These are phyloP conservation scores for Parnassius apollo DNA, from an alignment of 2,888 invertebrate genomes.

Conservation along the genomic window DNA sequence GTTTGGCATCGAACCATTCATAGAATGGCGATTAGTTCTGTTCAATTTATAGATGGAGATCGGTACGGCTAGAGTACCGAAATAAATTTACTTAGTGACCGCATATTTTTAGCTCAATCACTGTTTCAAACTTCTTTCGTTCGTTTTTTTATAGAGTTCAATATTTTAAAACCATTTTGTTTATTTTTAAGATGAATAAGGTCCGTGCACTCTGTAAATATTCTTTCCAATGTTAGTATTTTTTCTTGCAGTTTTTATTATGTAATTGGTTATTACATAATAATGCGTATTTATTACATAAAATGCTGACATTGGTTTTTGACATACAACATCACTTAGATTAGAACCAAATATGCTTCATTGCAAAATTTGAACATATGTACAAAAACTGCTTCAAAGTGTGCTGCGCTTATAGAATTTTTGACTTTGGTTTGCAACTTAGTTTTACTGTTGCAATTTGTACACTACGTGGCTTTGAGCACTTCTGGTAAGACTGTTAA, in stretches of 20 bases:
- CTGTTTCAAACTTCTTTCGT: constrained; percentile 21
- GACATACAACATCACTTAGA: constrained; percentile 13
- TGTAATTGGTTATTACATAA: not conserved
- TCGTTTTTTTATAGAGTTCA: constrained; percentile 29
- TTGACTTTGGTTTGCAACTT: constrained; percentile 11
- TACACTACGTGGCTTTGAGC: constrained; percentile 8
- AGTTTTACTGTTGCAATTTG: constrained; percentile 17
- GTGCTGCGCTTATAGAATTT: constrained; percentile 24
- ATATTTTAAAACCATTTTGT: constrained; percentile 18
- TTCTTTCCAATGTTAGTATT: constrained; percentile 8
- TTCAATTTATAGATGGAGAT: constrained; percentile 14
- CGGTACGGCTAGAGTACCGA: constrained; percentile 16
- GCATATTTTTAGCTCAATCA: constrained; percentile 11
- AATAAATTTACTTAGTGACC: constrained; percentile 19
- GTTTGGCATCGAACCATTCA: constrained; percentile 41
- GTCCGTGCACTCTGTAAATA: constrained; percentile 20
- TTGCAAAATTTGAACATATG: constrained; percentile 21
- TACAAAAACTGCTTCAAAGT: constrained; percentile 25
- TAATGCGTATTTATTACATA: not conserved
- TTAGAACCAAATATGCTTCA: constrained; percentile 21
- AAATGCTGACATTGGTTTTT: constrained; percentile 10
- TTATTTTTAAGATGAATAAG: constrained; percentile 8
- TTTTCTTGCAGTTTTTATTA: constrained; percentile 2
- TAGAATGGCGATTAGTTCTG: constrained; percentile 41
- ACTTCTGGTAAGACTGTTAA: constrained; percentile 3